Conservation (phyloP, 2,113 vertebrate species). For the Athene noctua region DNA sequence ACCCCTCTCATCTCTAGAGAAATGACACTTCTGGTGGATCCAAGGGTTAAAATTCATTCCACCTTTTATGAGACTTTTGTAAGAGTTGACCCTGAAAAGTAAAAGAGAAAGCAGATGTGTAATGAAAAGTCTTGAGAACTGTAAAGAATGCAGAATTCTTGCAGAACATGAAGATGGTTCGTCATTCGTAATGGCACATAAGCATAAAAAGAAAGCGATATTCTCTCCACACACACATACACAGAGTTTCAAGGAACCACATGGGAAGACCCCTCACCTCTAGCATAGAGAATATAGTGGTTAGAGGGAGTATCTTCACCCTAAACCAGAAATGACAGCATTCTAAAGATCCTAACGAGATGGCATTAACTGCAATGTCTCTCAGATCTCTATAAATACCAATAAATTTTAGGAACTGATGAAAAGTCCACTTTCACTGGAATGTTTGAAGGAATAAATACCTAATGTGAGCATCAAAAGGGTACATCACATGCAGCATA, state of each 20-base stretch:
- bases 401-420: background rate
- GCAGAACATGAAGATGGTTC: background rate
- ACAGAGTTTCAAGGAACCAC: background rate
- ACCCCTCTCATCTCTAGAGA: background rate
- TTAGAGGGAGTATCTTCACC: background rate
- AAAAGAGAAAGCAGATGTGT: background rate
- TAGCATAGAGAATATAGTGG: background rate
- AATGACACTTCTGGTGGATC: background rate
- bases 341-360: background rate
- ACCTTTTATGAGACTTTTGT: background rate
- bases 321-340: background rate
- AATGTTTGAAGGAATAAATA: background rate
- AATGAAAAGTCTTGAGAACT: background rate
- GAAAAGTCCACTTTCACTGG: background rate
- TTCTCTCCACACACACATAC: background rate
- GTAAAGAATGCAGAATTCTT: background rate
- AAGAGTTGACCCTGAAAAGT: background rate
- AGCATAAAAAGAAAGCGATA: background rate
- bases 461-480: background rate
- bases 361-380: background rate
- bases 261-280: background rate
- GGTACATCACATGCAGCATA: background rate
- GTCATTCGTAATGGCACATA: background rate
- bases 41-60: background rate
- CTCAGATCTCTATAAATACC: background rate